These are phyloP conservation scores for Nilaparvata lugens DNA, from an alignment of 1,140 invertebrate genomes.

Conservation along the genomic window DNA sequence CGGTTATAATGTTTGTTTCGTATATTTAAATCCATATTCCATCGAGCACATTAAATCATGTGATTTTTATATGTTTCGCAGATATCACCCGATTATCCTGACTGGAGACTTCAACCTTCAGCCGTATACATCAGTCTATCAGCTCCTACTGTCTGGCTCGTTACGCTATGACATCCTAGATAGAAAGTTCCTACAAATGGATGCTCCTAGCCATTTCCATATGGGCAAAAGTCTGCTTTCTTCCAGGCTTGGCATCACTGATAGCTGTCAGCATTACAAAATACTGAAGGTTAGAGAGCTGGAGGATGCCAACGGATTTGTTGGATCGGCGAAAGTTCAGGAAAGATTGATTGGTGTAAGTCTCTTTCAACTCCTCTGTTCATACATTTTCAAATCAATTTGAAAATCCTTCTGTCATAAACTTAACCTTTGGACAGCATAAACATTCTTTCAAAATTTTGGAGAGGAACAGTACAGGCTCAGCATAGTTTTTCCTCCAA, in stretches of 20 bases:
- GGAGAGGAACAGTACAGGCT: no score
- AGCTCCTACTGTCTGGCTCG: constrained; percentile 56
- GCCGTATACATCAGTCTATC: constrained; percentile 58
- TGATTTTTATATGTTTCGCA: constrained; percentile 1
- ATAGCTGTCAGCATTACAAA: constrained; percentile 55
- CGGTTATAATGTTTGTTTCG: no score
- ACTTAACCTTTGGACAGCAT: no score
- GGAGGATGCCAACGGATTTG: not conserved
- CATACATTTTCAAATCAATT: no score
- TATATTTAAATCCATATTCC: no score
- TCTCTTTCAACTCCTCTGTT: no score
- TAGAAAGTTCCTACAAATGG: constrained; percentile 10
- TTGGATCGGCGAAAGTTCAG: no score
- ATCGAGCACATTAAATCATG: no score
- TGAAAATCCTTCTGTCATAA: no score
- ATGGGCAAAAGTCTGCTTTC: constrained; percentile 37
- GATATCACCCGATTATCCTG: constrained; percentile 64
- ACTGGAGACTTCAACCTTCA: constrained; percentile 85
- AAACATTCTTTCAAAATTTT: no score
- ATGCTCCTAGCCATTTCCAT: not conserved
- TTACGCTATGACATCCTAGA: constrained; percentile 41
- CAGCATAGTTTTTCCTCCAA: no score
- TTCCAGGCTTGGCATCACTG: constrained; percentile 44
- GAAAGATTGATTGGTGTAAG: no score
- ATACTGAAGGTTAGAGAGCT: constrained; percentile 29